Base-by-base conservation (phyloP, 2,113 vertebrate species). In the Gavialis gangeticus region DNA sequence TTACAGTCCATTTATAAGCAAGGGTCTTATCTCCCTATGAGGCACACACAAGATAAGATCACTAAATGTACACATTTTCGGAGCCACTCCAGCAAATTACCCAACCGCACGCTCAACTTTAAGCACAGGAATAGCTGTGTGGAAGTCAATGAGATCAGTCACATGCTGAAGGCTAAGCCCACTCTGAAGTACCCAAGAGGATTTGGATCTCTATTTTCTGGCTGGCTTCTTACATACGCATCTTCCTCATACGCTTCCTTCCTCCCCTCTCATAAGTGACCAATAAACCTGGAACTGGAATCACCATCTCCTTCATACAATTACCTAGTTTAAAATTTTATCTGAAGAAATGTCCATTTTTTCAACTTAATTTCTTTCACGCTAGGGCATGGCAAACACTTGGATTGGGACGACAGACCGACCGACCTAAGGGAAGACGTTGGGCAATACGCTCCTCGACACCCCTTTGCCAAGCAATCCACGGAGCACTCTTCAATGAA, bases 241-340 rank as follows among this genome's bases (percentile, higher is more conserved):
- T 19, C 17, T 28, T 10, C 19, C 17, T 16, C 56, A 12, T 15
- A n/a, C 8, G n/a, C 13, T 28, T 3, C 22, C 55, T 87, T 64
- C n/a, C 14, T 60, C 12, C 10, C 3, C 75, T 92, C 60, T 64
- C 60, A 56, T 18, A 81, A 84, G 22, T 0, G 17, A 57, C 57
- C 58, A 55, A 22, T 13, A 80, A 79, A 37, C 76, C 7, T 8
- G 19, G 7, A 79, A 67, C 6, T 16, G 84, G 60, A 63, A 76
- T 14, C 18, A 7, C 4, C 24, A 9, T 66, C 14, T 88, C 8
- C 16, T 86, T 34, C 14, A 12, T 37, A 28, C 19, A 75, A 71
- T 8, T 2, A 25, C 0, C 9, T 0, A 1, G 17, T 79, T 27
- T 4, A 37, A 54, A 82, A 46, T 77, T 5, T 10, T 28, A 4